Conservation (phyloP, 2,113 vertebrate genomes). For the Naja naja region DNA sequence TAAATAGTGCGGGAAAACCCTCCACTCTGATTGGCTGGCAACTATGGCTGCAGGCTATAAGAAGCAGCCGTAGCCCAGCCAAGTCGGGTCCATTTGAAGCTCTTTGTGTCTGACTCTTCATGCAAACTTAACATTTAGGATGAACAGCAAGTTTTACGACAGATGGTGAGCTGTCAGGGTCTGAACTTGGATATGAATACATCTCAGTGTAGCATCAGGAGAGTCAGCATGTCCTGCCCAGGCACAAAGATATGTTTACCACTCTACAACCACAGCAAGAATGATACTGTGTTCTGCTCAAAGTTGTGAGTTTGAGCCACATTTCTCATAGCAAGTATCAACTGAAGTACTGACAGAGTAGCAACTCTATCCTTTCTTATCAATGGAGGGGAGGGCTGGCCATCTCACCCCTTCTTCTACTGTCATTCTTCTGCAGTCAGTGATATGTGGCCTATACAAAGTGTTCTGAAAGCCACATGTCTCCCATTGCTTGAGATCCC, state of each 20-base stretch:
- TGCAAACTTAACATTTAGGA: too few relatives aligned
- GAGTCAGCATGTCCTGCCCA: neutral
- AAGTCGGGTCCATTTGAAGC: too few relatives aligned
- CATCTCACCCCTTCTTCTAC: neutral
- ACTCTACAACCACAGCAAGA: neutral
- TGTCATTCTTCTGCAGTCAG: neutral
- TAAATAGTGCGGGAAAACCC: too few relatives aligned
- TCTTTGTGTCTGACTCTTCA: too few relatives aligned
- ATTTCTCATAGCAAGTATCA: too few relatives aligned
- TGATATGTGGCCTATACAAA: too few relatives aligned
- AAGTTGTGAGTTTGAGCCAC: neutral
- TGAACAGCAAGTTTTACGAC: neutral
- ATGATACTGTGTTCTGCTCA: neutral
- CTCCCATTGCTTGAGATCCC: conserved; percentile 14
- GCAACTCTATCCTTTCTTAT: neutral
- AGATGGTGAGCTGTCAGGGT: neutral
- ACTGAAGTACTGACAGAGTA: too few relatives aligned
- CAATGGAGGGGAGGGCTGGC: neutral
- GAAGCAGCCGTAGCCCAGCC: too few relatives aligned
- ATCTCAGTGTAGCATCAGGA: neutral
- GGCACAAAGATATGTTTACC: neutral
- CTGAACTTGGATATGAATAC: neutral
- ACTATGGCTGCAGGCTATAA: too few relatives aligned
- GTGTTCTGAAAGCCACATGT: too few relatives aligned
- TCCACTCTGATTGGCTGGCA: too few relatives aligned